Conservation (phyloP, 2,113 vertebrate genomes). For the Aspiorhynchus laticeps region DNA sequence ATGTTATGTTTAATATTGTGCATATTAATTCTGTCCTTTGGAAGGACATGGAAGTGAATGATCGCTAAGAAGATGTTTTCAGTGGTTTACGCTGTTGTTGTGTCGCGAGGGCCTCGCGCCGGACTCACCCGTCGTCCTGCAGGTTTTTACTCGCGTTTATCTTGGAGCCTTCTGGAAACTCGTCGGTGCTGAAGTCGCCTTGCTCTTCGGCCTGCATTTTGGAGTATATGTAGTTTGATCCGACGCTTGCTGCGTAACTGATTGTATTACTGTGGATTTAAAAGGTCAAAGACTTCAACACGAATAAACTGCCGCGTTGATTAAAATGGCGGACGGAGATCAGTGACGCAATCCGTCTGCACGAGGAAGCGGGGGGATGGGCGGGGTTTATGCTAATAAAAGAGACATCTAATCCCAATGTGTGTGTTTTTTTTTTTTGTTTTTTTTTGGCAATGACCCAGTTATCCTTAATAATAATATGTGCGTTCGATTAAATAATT, state of each 20-base stretch:
- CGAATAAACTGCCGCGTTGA: slow-evolving; percentile 41
- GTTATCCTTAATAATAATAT: too few relatives aligned
- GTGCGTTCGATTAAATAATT: too few relatives aligned
- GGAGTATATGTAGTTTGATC: background rate
- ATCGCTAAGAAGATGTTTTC: background rate
- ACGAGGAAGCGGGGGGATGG: background rate
- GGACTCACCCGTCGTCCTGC: slow-evolving; percentile 83
- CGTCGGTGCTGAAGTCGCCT: slow-evolving; percentile 71
- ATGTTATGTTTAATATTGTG: background rate
- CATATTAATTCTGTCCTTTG: background rate
- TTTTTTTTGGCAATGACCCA: too few relatives aligned
- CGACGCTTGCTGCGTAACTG: too few relatives aligned
- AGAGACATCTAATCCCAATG: too few relatives aligned
- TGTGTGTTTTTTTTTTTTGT: too few relatives aligned
- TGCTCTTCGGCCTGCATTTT: slow-evolving; percentile 64
- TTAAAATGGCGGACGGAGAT: slow-evolving; percentile 61
- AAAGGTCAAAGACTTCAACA: slow-evolving; percentile 37
- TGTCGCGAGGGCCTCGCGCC: background rate
- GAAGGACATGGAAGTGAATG: background rate
- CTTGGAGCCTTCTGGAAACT: slow-evolving; percentile 85
- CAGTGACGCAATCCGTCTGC: slow-evolving; percentile 27
- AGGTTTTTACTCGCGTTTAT: slow-evolving; percentile 89
- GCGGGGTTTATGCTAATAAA: background rate
- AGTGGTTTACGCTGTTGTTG: too few relatives aligned
- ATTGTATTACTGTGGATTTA: background rate